Percentiles rank a stretch among this genome's conserved stretches.
These are phyloP conservation scores for Phlogophora meticulosa DNA, from an alignment of 2,888 invertebrate genomes.

Conservation along the genomic window DNA sequence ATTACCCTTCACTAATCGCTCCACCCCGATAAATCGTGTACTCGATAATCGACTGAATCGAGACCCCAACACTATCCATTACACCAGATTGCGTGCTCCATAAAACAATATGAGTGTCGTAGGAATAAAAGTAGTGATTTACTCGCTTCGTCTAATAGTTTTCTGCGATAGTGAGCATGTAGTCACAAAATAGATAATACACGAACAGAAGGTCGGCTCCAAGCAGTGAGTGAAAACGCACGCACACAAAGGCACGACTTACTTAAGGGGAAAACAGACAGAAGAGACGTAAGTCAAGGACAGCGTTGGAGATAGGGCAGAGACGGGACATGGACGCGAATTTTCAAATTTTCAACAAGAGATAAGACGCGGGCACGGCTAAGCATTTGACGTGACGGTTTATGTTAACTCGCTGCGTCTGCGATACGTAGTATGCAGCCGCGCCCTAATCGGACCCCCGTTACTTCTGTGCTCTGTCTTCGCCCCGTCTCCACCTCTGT, in stretches of 20 bases:
- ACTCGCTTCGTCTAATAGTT: slow-evolving; percentile 58
- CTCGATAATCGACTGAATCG: slow-evolving; percentile 57
- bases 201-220: slow-evolving; percentile 9
- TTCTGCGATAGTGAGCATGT: slow-evolving; percentile 38
- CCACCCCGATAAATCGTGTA: slow-evolving; percentile 52
- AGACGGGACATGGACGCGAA: neutral
- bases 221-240: neutral
- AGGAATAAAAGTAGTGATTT: slow-evolving; percentile 67
- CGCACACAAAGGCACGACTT: neutral
- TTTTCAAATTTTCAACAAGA: too few species aligned
- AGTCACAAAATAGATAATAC: neutral
- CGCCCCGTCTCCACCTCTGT: too few species aligned
- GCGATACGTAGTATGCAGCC: too few species aligned
- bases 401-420: too few species aligned
- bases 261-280: too few species aligned
- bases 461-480: neutral
- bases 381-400: too few species aligned
- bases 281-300: too few species aligned
- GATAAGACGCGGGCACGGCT: too few species aligned
- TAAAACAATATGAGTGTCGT: slow-evolving; percentile 73
- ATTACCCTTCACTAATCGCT: slow-evolving; percentile 56
- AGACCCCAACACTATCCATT: slow-evolving; percentile 64
- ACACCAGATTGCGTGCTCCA: slow-evolving; percentile 70
- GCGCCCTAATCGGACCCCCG: too few species aligned
- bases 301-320: neutral